Base-by-base conservation (phyloP, 1,140 invertebrate species). In the Nebria ingens region DNA sequence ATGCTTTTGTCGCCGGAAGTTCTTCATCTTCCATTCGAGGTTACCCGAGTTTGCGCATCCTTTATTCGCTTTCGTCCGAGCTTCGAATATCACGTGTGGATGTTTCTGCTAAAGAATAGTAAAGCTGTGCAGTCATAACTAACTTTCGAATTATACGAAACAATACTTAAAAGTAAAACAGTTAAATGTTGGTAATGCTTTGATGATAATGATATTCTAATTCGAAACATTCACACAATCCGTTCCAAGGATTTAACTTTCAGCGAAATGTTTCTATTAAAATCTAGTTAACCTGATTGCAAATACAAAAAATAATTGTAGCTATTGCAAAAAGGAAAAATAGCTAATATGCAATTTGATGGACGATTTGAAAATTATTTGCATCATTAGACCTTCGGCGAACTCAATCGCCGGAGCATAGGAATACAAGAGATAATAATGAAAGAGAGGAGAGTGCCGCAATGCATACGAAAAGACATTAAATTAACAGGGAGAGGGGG, bases 21-120 rank as follows among this genome's bases (percentile, higher is more conserved):
- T 76, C 69, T 82, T 76, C 58, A 78, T 70, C 52, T 83, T 76
- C 82, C 85, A 86, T 64, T 91, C 86, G 65, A 88, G 74, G 65
- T 79, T 86, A 40, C 81, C 79, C 19, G 81, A 83, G 74, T 91
- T 93, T 55, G 87, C 91, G 66, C 91, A 93, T 40, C 88, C 88
- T 72, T 91, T 89, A 73, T 89, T 89, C 55, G 83, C 80, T 72
- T 90, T 90, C 23, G 85, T 85, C 61, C 87, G 82, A 59, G 90
- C 89, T 72, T 93, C 89, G 79, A 93, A 95, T 71, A 96, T 92
- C 68, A 97, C 87, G 80, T 96, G 93, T 65, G 91, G 92, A 83
- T 95, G 91, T 75, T 93, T 91, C 83, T 91, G 86, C 85, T 91
- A 81, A 79, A 85, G 79, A 79, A 82, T 78, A 82, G 68, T 74